A percentile compares a stretch with the other conserved stretches of the same genome.
These are phyloP conservation scores for Pachycephala philippinensis DNA, from an alignment of 2,113 vertebrate species.

Conservation along the genomic window DNA sequence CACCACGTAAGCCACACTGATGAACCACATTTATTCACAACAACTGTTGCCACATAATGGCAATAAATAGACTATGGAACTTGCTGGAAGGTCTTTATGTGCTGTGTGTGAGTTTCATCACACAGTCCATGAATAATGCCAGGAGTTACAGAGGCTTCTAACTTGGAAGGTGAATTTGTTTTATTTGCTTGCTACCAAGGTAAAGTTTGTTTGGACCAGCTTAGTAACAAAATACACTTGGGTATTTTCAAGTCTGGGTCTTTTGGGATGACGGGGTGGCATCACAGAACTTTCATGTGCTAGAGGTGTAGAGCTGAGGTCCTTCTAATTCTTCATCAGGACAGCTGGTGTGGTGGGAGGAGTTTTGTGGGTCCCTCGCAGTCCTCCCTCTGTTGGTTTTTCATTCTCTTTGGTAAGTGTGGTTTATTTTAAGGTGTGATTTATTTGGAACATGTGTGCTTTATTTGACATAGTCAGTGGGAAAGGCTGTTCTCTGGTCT, in stretches of 20 bases:
- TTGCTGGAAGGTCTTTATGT: conserved; percentile 14
- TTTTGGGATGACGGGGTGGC: not conserved
- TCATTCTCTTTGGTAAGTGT: not conserved
- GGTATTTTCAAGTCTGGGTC: not conserved
- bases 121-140: not conserved
- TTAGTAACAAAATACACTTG: not conserved
- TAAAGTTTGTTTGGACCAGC: not conserved
- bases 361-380: not conserved
- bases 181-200: not conserved
- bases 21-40: not conserved
- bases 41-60: not conserved
- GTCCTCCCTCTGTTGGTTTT: not conserved
- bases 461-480: not conserved
- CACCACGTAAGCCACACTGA: not conserved
- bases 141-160: not conserved
- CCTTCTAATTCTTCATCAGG: not conserved
- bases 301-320: not conserved
- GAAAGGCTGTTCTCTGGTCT: not conserved
- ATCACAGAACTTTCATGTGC: not conserved
- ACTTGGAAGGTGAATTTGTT: not conserved
- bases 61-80: conserved; percentile 15
- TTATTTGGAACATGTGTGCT: not conserved
- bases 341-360: not conserved
- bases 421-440: not conserved
- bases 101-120: not conserved